Evolutionary conservation across 2,797 vertebrate genomes (phyloP).

Genomic region (Danio jaintianensis): DNA sequence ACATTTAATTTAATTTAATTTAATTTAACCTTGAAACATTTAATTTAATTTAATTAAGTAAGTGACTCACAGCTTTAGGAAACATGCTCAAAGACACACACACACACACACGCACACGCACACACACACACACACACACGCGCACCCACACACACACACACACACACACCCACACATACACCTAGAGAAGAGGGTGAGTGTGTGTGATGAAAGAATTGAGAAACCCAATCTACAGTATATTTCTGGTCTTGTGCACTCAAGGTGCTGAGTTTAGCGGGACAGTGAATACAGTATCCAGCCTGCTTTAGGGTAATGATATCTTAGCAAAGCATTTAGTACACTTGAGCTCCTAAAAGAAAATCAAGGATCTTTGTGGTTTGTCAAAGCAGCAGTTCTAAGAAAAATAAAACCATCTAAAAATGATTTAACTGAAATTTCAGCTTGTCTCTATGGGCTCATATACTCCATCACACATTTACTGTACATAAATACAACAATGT

Average conservation of each 20-base stretch:
- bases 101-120: constrained; percentile 29
- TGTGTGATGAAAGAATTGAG: constrained; percentile 48
- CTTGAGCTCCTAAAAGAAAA: constrained; percentile 35
- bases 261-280: constrained; percentile 71
- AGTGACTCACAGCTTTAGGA: constrained; percentile 53
- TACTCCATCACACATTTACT: neutral
- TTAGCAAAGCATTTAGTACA: constrained; percentile 9
- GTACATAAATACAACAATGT: neutral
- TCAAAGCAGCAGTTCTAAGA: constrained; percentile 16
- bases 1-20: constrained; percentile 64
- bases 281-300: constrained; percentile 42
- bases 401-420: constrained; percentile 3
- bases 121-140: neutral
- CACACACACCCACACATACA: constrained; percentile 10
- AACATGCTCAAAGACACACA: constrained; percentile 35
- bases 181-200: constrained; percentile 57
- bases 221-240: constrained; percentile 72
- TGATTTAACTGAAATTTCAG: constrained; percentile 8
- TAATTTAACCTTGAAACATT: constrained; percentile 50
- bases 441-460: neutral
- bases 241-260: constrained; percentile 70
- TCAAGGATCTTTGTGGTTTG: constrained; percentile 30
- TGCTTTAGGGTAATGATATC: constrained; percentile 55
- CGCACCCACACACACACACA: neutral
- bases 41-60: constrained; percentile 66